Evolutionary conservation across 2,888 invertebrate species (phyloP).

Genomic region (Oscheius onirici): DNA sequence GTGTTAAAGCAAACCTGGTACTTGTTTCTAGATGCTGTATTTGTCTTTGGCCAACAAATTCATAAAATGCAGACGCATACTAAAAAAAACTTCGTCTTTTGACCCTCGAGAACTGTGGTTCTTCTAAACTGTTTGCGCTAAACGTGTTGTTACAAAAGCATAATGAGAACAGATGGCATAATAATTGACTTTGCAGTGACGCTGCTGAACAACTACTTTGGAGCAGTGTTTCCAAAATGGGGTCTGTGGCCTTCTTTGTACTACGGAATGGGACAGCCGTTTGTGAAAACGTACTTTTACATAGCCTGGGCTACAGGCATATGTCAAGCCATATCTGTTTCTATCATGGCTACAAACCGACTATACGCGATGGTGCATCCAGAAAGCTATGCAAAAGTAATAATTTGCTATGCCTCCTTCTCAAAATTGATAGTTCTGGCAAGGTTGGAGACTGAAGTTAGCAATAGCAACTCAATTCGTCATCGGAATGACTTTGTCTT

Average conservation of each 20-base stretch:
- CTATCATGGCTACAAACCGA: conserved; percentile 27
- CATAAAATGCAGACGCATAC: background rate
- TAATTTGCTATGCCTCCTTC: too few relatives aligned
- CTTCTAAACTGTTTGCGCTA: too few relatives aligned
- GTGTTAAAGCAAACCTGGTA: too few relatives aligned
- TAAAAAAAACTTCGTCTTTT: background rate
- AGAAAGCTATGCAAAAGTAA: conserved; percentile 25
- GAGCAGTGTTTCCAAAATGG: conserved; percentile 35
- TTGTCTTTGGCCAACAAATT: too few relatives aligned
- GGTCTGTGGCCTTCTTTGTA: conserved; percentile 25
- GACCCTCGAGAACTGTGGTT: too few relatives aligned
- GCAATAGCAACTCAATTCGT: conserved; percentile 37
- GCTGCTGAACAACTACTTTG: conserved; percentile 30
- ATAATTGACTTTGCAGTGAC: conserved; percentile 15
- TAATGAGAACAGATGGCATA: too few relatives aligned
- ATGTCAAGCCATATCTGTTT: conserved; percentile 31
- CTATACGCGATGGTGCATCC: conserved; percentile 32
- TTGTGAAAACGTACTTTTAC: conserved; percentile 18
- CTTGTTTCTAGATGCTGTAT: too few relatives aligned
- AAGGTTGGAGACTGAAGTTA: conserved; percentile 13
- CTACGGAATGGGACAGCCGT: conserved; percentile 18
- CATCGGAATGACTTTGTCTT: conserved; percentile 14
- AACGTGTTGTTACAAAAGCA: too few relatives aligned
- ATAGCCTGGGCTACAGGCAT: conserved; percentile 32
- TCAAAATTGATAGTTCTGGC: conserved; percentile 32